Evolutionary conservation across 2,888 invertebrate genomes (phyloP), one percentile per base, ranked within the genome.

Genomic region (Drosophila putrida): DNA sequence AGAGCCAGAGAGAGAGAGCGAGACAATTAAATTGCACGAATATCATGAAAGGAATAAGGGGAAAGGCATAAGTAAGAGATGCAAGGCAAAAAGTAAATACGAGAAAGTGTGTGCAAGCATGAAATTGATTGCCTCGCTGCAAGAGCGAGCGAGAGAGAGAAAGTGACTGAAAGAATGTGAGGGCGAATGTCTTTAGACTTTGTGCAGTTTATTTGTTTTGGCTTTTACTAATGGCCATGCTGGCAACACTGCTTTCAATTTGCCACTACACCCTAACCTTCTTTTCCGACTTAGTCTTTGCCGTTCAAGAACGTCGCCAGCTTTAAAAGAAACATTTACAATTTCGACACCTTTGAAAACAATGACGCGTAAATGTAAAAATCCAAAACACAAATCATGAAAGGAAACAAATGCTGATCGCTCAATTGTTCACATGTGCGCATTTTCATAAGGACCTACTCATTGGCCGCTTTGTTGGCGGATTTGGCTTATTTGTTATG

Each of bases 51-150:
- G 28, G 25, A 38, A 36, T 39, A 31, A 51, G 13, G 8, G 46
- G 10, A 35, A 20, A 33, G 38, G 39, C 13, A 20, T 35, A 35
- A 15, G 28, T 43, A 51, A 50, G 10, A n/a, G 25, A 38, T 25
- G 49, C 35, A 36, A 15, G 55, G 9, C n/a, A 47, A 59, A 25
- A 60, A 61, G 44, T 44, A 49, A 41, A 51, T 50, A 49, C 33
- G 54, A 6, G 50, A n/a, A 58, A 58, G 65, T 65, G 71, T 65
- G 58, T 43, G 47, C 55, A 62, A 53, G 76, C 82, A 78, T 83
- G 84, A 83, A 83, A 83, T 83, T 83, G 88, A 83, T 87, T 84
- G 88, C 76, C 55, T 80, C 71, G 43, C 59, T 62, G 27, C 4
- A 8, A 28, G 44, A 35, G 11, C n/a, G 15, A 36, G 15, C 11